Percentiles rank a stretch among this genome's conserved stretches.
These are phyloP conservation scores for Lottia scabra DNA, from an alignment of 2,888 invertebrate species.

Conservation along the genomic window DNA sequence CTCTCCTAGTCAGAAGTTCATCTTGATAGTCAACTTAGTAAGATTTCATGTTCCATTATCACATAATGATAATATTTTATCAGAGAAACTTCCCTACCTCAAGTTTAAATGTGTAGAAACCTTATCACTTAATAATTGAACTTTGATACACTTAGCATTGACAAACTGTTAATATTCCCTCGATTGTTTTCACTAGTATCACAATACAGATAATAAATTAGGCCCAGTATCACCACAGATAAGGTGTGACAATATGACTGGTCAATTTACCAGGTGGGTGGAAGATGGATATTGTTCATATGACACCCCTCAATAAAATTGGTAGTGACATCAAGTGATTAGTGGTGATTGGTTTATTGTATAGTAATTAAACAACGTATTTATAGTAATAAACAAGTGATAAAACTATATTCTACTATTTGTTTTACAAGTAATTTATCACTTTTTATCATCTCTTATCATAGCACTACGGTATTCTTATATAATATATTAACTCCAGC, in stretches of 20 bases:
- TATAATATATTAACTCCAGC: too few relatives aligned
- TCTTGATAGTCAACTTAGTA: too few relatives aligned
- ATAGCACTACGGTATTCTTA: too few relatives aligned
- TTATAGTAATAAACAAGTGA: too few relatives aligned
- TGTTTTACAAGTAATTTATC: too few relatives aligned
- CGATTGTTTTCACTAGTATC: constrained; percentile 3
- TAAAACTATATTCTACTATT: too few relatives aligned
- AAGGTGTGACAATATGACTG: not conserved
- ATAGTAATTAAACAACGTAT: too few relatives aligned
- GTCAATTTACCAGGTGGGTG: not conserved
- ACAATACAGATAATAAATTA: not conserved
- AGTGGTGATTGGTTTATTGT: not conserved
- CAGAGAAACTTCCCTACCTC: not conserved
- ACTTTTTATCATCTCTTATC: too few relatives aligned
- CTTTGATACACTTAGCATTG: constrained; percentile 1
- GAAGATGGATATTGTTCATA: not conserved
- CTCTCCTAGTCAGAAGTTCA: too few relatives aligned
- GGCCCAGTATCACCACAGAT: not conserved
- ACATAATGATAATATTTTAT: not conserved
- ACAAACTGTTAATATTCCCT: constrained; percentile 5
- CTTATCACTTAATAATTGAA: constrained; percentile 2
- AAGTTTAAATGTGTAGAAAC: not conserved
- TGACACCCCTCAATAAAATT: not conserved
- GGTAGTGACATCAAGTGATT: not conserved
- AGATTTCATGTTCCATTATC: too few relatives aligned